A percentile compares a stretch with the other conserved stretches of the same genome.
Evolutionary conservation across 2,888 invertebrate genomes (phyloP).

Genomic region (Hymenopus coronatus): DNA sequence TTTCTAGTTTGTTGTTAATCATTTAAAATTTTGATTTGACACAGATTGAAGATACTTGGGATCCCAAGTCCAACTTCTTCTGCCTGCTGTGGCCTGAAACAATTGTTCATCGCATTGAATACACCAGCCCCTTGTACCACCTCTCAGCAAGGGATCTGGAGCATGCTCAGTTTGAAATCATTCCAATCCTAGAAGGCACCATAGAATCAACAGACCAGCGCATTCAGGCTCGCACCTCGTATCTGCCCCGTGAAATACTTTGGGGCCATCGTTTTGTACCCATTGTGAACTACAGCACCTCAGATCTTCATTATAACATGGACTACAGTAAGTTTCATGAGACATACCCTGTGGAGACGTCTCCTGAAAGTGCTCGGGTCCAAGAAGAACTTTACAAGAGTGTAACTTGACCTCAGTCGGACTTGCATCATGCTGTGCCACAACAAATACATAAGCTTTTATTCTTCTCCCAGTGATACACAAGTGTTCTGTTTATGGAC

Average conservation of each 20-base stretch:
- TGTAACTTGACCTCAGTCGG: neutral
- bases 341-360: conserved; percentile 62
- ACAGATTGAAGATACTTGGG: conserved; percentile 9
- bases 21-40: neutral
- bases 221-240: conserved; percentile 73
- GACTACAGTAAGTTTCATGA: conserved; percentile 63
- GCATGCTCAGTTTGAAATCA: conserved; percentile 67
- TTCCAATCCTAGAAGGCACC: conserved; percentile 70
- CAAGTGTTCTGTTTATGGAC: no score
- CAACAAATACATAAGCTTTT: no score
- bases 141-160: conserved; percentile 75
- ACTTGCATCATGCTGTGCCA: no score
- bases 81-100: conserved; percentile 87
- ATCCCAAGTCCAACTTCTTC: conserved; percentile 39
- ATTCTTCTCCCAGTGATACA: no score
- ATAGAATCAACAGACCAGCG: conserved; percentile 73
- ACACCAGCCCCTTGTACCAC: conserved; percentile 72
- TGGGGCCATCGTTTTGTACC: conserved; percentile 82
- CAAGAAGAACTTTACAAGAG: neutral
- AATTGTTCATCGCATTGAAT: conserved; percentile 78
- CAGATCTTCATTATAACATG: conserved; percentile 57
- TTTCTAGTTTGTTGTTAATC: no score
- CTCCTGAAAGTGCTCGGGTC: conserved; percentile 50
- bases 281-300: conserved; percentile 61
- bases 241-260: conserved; percentile 73